Base-by-base conservation (phyloP, 2,113 vertebrate species). In the Cyprinodon variegatus region DNA sequence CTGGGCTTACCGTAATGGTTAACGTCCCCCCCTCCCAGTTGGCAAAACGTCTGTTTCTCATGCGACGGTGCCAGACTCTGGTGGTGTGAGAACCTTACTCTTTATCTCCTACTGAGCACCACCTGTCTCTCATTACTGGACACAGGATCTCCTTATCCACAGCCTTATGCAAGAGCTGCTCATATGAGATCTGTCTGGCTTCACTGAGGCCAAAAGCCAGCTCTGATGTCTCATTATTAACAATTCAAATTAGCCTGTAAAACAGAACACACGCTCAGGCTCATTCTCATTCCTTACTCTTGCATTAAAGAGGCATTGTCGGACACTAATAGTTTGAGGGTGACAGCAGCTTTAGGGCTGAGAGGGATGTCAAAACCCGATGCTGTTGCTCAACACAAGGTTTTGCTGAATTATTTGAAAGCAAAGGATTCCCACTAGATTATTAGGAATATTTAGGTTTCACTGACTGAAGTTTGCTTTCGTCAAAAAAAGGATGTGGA, bases 61-160 rank as follows among this genome's bases (percentile, higher is more conserved):
- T 61, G 72, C 14, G 43, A 83, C 74, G 71, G 71, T 88, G 90
- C 90, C 89, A 91, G 87, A 70, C 76, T 88, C 89, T 85, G 79
- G 86, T 65, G 72, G 86, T 85, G 86, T 75, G 76, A 87, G 72
- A 88, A 84, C 78, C 84, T 88, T 68, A 59, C 84, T 88, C 83
- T 91, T 92, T 86, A 90, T 88, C 88, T 84, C 92, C 86, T 89
- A 86, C 88, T 79, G 78, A 83, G 86, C 83, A 83, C 89, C 91
- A 93, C 88, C 92, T 94, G 93, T 90, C 86, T 86, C 77, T 79
- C 77, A 89, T 90, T 92, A 92, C 82, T 71, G 76, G 75, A 75
- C 78, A 86, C 72, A 45, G 61, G 70, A 85, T 78, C 72, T 84
- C 79, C 75, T 72, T 77, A 75, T 77, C 61, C 72, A 61, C 70